Conservation (phyloP, 2,113 vertebrate species). For the Pangasianodon hypophthalmus region DNA sequence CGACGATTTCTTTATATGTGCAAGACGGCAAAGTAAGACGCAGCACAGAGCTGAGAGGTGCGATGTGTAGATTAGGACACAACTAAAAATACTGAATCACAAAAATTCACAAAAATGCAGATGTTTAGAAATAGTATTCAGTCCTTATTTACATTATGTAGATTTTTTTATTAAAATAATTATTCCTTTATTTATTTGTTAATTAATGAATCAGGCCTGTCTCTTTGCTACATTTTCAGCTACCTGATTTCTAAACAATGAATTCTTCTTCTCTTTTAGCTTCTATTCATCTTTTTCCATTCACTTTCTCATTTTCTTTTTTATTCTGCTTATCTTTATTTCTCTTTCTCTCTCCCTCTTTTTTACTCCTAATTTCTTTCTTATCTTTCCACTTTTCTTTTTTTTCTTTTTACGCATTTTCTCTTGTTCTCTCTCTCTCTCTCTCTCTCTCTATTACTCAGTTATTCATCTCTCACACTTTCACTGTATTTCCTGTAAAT, state of each 20-base stretch:
- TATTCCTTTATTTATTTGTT: neutral
- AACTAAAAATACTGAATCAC: neutral
- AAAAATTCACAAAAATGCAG: neutral
- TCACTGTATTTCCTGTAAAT: neutral
- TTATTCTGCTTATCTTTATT: neutral
- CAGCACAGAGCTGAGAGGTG: neutral
- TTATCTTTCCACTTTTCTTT: neutral
- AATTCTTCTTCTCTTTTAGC: neutral
- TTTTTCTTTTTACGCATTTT: too few relatives aligned
- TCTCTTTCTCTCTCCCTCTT: neutral
- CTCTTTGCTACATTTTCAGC: too few relatives aligned
- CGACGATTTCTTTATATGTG: neutral
- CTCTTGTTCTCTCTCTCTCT: neutral
- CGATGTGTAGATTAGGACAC: neutral
- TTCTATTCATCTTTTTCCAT: neutral
- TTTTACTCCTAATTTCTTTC: neutral
- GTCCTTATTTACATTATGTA: neutral
- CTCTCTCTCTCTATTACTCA: neutral
- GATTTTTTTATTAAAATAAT: neutral
- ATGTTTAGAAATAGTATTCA: neutral
- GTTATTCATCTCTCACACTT: neutral
- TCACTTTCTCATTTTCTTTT: neutral
- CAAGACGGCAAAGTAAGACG: neutral
- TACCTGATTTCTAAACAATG: neutral
- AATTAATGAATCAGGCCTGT: neutral